Evolutionary conservation across 2,797 vertebrate genomes (phyloP).

Genomic region (Varecia variegata): DNA sequence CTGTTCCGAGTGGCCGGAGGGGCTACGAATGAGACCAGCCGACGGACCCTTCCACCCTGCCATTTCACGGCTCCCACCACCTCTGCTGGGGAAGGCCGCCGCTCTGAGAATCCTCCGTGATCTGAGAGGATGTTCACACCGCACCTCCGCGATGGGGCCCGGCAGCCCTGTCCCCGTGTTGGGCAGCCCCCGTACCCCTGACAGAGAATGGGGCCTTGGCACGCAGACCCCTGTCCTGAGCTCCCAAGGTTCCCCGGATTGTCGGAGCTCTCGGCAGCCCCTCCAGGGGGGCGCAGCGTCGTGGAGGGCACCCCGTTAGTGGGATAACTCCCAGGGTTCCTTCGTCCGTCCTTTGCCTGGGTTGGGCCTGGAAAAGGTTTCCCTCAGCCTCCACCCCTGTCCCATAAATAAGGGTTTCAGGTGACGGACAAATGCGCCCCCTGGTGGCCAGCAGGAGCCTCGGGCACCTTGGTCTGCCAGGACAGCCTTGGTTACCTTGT

Average conservation of each 20-base stretch:
- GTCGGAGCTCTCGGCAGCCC: background rate
- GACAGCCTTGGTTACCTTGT: background rate
- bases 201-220: background rate
- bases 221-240: background rate
- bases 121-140: too few species aligned
- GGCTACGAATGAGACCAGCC: fast-evolving
- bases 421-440: background rate
- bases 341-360: too few species aligned
- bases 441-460: background rate
- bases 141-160: too few species aligned
- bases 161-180: too few species aligned
- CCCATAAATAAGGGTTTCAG: fast-evolving
- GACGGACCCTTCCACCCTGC: too few species aligned
- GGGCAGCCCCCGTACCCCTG: too few species aligned
- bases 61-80: background rate
- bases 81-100: background rate
- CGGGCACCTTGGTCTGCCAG: background rate
- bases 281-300: background rate
- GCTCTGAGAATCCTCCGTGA: background rate
- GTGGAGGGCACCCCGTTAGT: background rate
- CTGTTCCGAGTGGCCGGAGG: background rate
- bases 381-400: too few species aligned
- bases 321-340: background rate
- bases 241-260: background rate
- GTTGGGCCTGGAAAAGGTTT: background rate